Evolutionary conservation across 1,140 invertebrate genomes (phyloP).

Genomic region (Tenebrio molitor): DNA sequence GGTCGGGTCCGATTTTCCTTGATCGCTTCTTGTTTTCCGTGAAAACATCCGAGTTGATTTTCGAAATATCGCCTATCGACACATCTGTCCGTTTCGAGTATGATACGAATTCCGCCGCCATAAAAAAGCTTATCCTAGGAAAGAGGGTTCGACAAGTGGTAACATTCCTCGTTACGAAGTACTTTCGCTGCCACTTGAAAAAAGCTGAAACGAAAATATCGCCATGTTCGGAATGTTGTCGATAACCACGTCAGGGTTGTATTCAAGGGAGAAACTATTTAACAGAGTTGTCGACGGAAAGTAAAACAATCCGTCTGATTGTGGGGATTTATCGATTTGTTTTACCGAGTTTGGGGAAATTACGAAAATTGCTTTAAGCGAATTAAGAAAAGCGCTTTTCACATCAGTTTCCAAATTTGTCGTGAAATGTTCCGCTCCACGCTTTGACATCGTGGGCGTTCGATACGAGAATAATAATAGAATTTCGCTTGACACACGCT

Average conservation of each 20-base stretch:
- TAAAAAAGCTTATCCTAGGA: slow-evolving; percentile 8
- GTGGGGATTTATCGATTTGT: no score
- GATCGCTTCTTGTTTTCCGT: background rate
- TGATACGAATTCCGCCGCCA: background rate
- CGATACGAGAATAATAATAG: slow-evolving; percentile 13
- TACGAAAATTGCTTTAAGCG: no score
- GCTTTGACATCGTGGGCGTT: no score
- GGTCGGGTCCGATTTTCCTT: no score
- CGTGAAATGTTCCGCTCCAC: no score
- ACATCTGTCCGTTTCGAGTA: background rate
- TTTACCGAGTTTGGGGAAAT: no score
- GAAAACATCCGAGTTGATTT: background rate
- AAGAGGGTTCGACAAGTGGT: slow-evolving; percentile 9
- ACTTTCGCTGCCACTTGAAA: slow-evolving; percentile 7
- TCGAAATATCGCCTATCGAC: background rate
- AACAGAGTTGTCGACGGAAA: no score
- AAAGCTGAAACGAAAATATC: background rate
- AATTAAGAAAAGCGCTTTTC: no score
- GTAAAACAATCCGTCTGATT: no score
- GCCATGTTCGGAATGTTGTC: background rate
- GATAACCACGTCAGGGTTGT: background rate
- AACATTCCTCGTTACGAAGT: slow-evolving; percentile 8
- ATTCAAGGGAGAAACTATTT: no score
- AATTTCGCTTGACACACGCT: slow-evolving; percentile 9
- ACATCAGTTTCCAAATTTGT: no score